Percentiles rank a stretch among this genome's conserved stretches.
Evolutionary conservation across 2,113 vertebrate species (phyloP).

Genomic region (Daubentonia madagascariensis): DNA sequence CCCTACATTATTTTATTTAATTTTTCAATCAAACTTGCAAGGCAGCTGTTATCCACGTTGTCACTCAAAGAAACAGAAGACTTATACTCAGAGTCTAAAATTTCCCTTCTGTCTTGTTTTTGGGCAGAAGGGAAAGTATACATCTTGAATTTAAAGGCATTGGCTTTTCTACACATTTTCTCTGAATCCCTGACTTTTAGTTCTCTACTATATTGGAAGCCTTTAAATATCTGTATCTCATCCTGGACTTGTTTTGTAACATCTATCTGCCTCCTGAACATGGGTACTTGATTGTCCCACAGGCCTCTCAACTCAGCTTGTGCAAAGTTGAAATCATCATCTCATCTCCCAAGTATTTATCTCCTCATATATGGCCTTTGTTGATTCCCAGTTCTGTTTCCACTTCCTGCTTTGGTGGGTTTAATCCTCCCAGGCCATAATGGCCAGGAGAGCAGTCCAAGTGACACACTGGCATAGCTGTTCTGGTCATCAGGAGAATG

Average conservation of each 20-base stretch:
- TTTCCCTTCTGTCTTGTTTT: constrained; percentile 6
- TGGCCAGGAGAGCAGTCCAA: not conserved
- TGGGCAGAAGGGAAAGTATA: not conserved
- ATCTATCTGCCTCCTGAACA: not conserved
- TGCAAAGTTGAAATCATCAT: not conserved
- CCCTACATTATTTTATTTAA: not conserved
- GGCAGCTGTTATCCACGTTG: not conserved
- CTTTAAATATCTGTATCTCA: not conserved
- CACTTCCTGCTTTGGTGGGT: not conserved
- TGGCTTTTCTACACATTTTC: not conserved
- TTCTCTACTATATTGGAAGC: not conserved
- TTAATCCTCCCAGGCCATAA: not conserved
- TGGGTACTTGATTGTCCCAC: not conserved
- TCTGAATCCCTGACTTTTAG: not conserved
- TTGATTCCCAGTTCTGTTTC: not conserved
- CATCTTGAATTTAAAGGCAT: constrained; percentile 6
- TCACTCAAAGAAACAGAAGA: not conserved
- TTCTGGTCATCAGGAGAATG: not conserved
- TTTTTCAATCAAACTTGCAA: not conserved
- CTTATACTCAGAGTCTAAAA: not conserved
- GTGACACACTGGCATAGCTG: not conserved
- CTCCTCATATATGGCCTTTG: not conserved
- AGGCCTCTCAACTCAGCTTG: not conserved
- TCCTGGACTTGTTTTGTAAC: not conserved
- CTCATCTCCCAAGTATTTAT: not conserved